Conservation (phyloP, 2,113 vertebrate species). For the Oryzias celebensis region DNA sequence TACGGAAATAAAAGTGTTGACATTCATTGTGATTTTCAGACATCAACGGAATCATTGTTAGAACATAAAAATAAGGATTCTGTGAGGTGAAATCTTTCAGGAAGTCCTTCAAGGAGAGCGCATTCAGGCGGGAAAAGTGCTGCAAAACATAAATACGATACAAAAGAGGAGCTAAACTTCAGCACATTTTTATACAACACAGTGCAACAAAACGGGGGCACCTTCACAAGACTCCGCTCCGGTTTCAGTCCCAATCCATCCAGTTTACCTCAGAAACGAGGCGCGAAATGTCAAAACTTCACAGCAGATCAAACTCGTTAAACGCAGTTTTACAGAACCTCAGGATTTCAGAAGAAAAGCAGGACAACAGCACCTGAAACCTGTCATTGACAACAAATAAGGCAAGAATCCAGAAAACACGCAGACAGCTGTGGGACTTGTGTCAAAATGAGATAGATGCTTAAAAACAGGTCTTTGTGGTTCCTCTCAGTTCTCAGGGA, state of each 20-base stretch:
- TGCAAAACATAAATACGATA: conserved; percentile 80
- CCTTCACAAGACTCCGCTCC: conserved; percentile 27
- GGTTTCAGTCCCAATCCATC: background rate
- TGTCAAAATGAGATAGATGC: no score
- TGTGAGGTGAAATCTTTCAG: conserved; percentile 51
- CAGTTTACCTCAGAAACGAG: background rate
- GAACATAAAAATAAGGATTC: conserved; percentile 44
- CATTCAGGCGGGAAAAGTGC: conserved; percentile 72
- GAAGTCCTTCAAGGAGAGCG: conserved; percentile 69
- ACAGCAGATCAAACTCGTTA: background rate
- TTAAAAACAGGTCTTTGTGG: background rate
- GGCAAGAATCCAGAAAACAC: background rate
- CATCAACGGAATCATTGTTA: conserved; percentile 66
- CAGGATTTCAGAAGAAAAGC: background rate
- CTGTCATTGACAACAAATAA: background rate
- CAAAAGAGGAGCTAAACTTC: conserved; percentile 72
- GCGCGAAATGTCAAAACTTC: background rate
- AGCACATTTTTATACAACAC: conserved; percentile 76
- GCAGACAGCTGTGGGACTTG: background rate
- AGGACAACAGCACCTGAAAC: background rate
- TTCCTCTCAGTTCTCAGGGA: background rate
- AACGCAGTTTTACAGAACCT: background rate
- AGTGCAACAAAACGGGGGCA: conserved; percentile 69
- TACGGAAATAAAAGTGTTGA: conserved; percentile 63
- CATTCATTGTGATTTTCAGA: conserved; percentile 73